Evolutionary conservation across 2,113 vertebrate genomes (phyloP), one percentile per base, ranked within the genome.

Genomic region (Prochilodus magdalenae): DNA sequence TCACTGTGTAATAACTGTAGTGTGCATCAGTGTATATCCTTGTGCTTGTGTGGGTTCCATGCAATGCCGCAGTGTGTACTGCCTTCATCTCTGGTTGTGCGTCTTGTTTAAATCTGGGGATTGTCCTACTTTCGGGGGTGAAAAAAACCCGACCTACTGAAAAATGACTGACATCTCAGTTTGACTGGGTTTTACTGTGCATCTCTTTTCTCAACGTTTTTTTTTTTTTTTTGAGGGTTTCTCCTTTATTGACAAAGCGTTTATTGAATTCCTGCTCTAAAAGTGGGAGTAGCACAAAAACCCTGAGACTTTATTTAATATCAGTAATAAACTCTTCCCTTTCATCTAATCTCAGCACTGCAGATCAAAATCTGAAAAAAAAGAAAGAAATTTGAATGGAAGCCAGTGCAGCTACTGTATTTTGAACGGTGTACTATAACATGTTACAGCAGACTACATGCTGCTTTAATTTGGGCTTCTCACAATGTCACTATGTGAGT

Each of bases 241-340:
- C 57, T 90, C 69, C 47, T 86, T 84, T 83, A 81, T 87, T 87
- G 86, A 86, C 74, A 73, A 86, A 90, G 80, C 75, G 66, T 36
- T 27, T 2, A 60, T 71, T 73, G 74, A 60, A 83, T 51, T 57
- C 1, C 13, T 6, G 53, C 11, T 12, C n/a, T 44, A 73, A 51
- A 76, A 60, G 3, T 55, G 73, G 51, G 24, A 78, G 76, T 66
- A 59, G 49, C 77, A 62, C 79, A 87, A 44, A 82, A 65, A 83
- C 86, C 86, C 84, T 63, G 85, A 89, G 84, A 83, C 33, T 72
- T 86, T 71, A 85, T 90, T 90, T 90, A 84, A 88, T 82, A 77
- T 77, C 62, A 53, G 55, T 78, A 78, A 36, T 11, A 15, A 65
- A 47, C 18, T 40, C 40, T 10, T 4, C 24, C 47, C 22, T 47